Percentiles rank a stretch among this genome's conserved stretches.
phyloP scores from a whole-genome alignment of 2,113 vertebrate species.

The Protomyctophum bolini region DNA sequence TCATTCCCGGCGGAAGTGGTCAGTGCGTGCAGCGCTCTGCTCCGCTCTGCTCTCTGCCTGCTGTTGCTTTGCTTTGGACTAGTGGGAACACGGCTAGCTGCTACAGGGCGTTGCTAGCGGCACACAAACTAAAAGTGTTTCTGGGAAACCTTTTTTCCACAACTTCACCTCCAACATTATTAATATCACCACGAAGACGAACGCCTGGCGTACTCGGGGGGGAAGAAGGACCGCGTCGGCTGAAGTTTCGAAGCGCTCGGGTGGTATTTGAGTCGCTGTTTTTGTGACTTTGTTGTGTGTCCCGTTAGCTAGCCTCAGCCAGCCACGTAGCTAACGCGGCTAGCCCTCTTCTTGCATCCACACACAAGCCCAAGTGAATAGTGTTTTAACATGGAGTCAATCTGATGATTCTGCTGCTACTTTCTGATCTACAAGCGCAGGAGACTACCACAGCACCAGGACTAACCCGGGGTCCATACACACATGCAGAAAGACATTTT shows the following conservation, averaged over 20 bases:
- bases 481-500: too few species aligned
- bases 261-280: neutral
- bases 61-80: neutral
- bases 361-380: constrained; percentile 1
- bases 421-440: too few species aligned
- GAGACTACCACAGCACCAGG: too few species aligned
- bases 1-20: constrained; percentile 72
- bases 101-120: constrained; percentile 76
- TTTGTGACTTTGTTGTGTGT: neutral
- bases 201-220: neutral
- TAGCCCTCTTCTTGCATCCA: constrained; percentile 64
- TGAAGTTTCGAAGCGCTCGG: constrained; percentile 29
- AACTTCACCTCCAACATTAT: constrained; percentile 5
- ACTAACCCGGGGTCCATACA: too few species aligned
- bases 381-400: constrained; percentile 75
- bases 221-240: constrained; percentile 8
- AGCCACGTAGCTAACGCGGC: constrained; percentile 55
- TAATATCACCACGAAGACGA: constrained; percentile 8
- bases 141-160: constrained; percentile 26
- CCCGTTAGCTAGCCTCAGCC: constrained; percentile 50
- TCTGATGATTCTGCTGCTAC: too few species aligned
- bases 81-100: constrained; percentile 52
- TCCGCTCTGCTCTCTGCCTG: too few species aligned
- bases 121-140: constrained; percentile 58
- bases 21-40: constrained; percentile 12